Conservation (phyloP, 2,113 vertebrate species). For the Smithornis capensis region DNA sequence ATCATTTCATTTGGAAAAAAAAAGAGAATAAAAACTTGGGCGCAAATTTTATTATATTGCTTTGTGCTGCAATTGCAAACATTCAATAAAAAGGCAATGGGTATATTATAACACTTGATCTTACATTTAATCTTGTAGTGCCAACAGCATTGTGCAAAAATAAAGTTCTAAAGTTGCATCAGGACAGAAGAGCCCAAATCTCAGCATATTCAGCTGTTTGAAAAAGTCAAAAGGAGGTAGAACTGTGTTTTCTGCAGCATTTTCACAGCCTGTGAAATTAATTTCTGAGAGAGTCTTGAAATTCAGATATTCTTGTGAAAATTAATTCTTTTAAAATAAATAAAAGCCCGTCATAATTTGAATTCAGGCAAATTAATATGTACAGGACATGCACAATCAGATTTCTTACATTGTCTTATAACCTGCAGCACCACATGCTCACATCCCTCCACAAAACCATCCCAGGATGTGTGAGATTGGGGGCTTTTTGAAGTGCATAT, state of each 20-base stretch:
- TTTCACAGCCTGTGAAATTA: not conserved
- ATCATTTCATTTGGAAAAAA: not conserved
- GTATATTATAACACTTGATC: not conserved
- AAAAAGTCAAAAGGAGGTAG: not conserved
- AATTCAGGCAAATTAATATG: not conserved
- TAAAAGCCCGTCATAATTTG: not conserved
- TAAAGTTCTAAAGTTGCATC: not conserved
- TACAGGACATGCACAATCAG: too few species aligned
- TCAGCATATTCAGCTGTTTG: not conserved
- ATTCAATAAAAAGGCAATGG: not conserved
- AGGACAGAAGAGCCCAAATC: not conserved
- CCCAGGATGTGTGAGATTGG: fast-evolving
- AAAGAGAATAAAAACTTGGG: not conserved
- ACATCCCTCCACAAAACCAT: not conserved
- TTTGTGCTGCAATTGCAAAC: not conserved
- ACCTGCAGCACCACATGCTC: not conserved
- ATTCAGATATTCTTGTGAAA: not conserved
- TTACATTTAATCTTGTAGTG: not conserved
- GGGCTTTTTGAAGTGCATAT: not conserved
- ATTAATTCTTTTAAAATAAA: not conserved
- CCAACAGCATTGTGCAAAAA: not conserved
- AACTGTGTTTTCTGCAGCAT: not conserved
- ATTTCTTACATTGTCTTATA: not conserved
- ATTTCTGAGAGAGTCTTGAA: not conserved
- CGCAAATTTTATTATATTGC: not conserved